Evolutionary conservation across 2,888 invertebrate species (phyloP), one percentile per base, ranked within the genome.

Genomic region (Acanthopleura granulata): DNA sequence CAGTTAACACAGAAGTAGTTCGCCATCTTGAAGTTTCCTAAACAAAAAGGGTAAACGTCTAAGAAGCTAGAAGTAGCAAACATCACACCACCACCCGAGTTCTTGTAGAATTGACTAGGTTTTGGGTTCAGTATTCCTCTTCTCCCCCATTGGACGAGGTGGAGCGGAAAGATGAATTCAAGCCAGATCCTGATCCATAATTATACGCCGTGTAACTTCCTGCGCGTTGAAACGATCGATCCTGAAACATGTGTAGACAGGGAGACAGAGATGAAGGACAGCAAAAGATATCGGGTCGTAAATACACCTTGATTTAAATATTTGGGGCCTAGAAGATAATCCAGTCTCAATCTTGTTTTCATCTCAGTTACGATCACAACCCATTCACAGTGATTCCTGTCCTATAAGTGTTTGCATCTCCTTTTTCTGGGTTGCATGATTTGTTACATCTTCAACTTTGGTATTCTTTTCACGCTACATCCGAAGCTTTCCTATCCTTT

Each of bases 81-180:
- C 66, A 27, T 66, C 66, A 66, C 66, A 66, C 27, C 57, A 57
- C 57, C 66, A 66, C 16, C 66, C 57, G 22, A 57, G 57, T 66
- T 16, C 66, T 66, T 9, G 66, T 66, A 62, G 62, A n/a, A n/a
- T n/a, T n/a, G n/a, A n/a, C n/a, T n/a, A n/a, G 29, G 29, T 66
- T 66, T 66, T 3, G 29, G 66, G 3, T 27, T 66, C 29, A 66
- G 29, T 66, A 66, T 27, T 74, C 74, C 22, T 81, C 81, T 76
- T 84, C 83, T 80, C 84, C 85, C 85, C 84, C 86, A 85, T 84
- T 85, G 83, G 85, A 85, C 82, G 84, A 83, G 72, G 81, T 83
- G 73, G 85, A 84, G 77, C 85, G 83, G 81, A 81, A 72, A 73
- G 77, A 75, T 78, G 83, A 79, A 73, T 79, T 78, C 40, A 80